These are phyloP conservation scores for Cephus runcator DNA, from an alignment of 2,888 invertebrate species.

Conservation along the genomic window DNA sequence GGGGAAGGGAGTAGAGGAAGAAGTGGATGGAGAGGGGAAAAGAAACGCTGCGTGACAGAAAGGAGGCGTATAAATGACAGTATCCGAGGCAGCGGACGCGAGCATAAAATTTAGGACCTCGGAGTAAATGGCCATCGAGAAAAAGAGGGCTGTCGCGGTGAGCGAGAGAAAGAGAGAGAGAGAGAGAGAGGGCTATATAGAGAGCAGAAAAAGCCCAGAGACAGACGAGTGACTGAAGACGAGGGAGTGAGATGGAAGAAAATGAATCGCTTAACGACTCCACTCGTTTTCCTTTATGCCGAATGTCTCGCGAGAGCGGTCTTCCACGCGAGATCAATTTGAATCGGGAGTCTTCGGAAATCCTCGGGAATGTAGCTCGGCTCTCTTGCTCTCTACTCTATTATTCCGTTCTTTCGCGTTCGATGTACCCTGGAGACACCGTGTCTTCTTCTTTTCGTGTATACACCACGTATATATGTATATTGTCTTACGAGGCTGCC, in stretches of 20 bases:
- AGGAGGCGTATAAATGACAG: constrained; percentile 30
- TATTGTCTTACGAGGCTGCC: too few species aligned
- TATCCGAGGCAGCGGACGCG: constrained; percentile 32
- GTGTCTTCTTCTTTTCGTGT: too few species aligned
- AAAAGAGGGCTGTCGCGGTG: neutral
- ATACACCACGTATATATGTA: too few species aligned
- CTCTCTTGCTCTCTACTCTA: too few species aligned
- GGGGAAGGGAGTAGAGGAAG: neutral
- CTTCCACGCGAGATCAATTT: constrained; percentile 45
- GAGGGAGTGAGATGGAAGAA: constrained; percentile 1
- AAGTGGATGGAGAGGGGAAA: too few species aligned
- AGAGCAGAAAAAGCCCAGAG: constrained; percentile 9
- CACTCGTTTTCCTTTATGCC: constrained; percentile 5
- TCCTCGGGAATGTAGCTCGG: neutral
- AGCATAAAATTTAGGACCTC: constrained; percentile 35
- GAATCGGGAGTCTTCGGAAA: constrained; percentile 13
- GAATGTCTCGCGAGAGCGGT: constrained; percentile 33
- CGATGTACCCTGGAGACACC: too few species aligned
- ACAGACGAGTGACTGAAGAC: neutral
- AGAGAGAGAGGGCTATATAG: constrained; percentile 6
- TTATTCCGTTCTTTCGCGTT: too few species aligned
- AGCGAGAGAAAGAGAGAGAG: neutral
- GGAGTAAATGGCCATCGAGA: constrained; percentile 13
- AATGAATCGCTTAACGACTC: constrained; percentile 21
- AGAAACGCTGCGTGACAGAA: too few species aligned